phyloP scores from a whole-genome alignment of 2,888 invertebrate species.

The Patella caerulea region DNA sequence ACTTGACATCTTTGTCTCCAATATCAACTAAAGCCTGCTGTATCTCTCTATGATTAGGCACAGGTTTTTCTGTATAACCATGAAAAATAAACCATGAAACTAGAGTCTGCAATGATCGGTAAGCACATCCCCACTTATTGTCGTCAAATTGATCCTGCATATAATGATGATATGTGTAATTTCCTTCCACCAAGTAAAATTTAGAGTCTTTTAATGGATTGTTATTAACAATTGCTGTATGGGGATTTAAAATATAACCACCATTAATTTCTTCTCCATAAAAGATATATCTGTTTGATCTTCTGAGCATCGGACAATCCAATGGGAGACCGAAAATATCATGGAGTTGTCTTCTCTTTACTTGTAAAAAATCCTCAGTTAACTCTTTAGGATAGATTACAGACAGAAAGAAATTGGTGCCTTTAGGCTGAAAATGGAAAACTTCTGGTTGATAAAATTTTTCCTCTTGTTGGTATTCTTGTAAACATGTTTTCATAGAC shows the following conservation, averaged over 20 bases:
- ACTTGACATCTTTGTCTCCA: constrained; percentile 89
- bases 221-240: constrained; percentile 75
- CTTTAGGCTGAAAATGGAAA: constrained; percentile 82
- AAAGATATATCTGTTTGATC: constrained; percentile 76
- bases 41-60: constrained; percentile 83
- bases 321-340: constrained; percentile 79
- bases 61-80: constrained; percentile 75
- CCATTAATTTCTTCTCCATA: constrained; percentile 67
- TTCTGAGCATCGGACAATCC: constrained; percentile 82
- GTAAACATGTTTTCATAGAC: neutral
- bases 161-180: constrained; percentile 96
- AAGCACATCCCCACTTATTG: constrained; percentile 99
- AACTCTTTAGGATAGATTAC: constrained; percentile 80
- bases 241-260: constrained; percentile 80
- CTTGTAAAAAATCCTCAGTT: constrained; percentile 77
- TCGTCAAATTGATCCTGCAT: constrained; percentile 91
- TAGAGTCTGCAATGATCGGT: constrained; percentile 95
- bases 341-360: constrained; percentile 77
- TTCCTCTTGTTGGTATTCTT: constrained; percentile 55
- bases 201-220: constrained; percentile 53
- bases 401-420: constrained; percentile 84
- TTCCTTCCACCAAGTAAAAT: constrained; percentile 79
- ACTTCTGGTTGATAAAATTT: constrained; percentile 78
- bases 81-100: constrained; percentile 89
- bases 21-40: constrained; percentile 92